Percentiles rank a stretch among this genome's conserved stretches.
Evolutionary conservation across 35 echinoderm and acorn worm species (phyloP).

Genomic region (Heliocidaris erythrogramma): DNA sequence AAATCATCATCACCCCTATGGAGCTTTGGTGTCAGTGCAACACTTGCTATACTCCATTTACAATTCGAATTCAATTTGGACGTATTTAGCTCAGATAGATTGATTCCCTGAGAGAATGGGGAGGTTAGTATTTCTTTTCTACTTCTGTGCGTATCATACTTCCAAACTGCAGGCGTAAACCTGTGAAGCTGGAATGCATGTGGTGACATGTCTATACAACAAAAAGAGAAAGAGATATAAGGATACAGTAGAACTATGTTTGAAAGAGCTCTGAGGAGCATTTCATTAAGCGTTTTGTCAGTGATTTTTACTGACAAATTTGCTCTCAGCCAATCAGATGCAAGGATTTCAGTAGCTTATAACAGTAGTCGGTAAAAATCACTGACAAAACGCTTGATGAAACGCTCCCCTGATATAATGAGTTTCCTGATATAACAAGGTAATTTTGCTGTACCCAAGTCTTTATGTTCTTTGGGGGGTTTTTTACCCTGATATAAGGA

Average conservation of each 20-base stretch:
- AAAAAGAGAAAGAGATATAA: not conserved
- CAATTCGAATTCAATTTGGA: not conserved
- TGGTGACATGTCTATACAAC: not conserved
- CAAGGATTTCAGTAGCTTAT: too few relatives aligned
- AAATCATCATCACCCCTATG: not conserved
- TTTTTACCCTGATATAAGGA: too few relatives aligned
- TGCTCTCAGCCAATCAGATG: too few relatives aligned
- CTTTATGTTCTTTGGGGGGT: too few relatives aligned
- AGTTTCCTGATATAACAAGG: too few relatives aligned
- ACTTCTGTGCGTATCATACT: not conserved
- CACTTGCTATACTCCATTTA: not conserved
- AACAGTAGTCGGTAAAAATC: too few relatives aligned
- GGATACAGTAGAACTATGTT: not conserved
- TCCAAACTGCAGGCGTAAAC: not conserved
- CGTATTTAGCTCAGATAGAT: not conserved
- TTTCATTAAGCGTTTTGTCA: too few relatives aligned
- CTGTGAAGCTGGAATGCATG: not conserved
- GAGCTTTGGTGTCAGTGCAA: not conserved
- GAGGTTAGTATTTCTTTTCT: not conserved
- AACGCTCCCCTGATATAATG: too few relatives aligned
- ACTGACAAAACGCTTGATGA: too few relatives aligned
- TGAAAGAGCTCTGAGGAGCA: too few relatives aligned
- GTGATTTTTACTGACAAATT: too few relatives aligned
- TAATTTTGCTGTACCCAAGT: too few relatives aligned
- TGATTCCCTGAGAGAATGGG: not conserved